A percentile compares a stretch with the other conserved stretches of the same genome.
phyloP scores from a whole-genome alignment of 2,113 vertebrate species.

The Vanacampus margaritifer region DNA sequence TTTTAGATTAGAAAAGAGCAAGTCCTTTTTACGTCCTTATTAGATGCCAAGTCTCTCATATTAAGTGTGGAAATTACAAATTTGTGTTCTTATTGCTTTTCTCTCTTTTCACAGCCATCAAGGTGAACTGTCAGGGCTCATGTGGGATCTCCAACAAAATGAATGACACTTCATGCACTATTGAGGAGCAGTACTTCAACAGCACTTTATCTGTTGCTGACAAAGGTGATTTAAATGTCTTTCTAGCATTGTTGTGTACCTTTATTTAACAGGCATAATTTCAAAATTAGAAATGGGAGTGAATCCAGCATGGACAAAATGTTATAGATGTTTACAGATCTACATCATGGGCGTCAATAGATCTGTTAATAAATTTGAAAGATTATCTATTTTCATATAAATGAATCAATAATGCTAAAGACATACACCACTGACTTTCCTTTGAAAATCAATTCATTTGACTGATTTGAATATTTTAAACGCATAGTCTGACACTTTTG shows the following conservation, averaged over 20 bases:
- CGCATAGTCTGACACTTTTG: too few species aligned
- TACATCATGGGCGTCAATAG: too few species aligned
- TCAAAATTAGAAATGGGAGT: not conserved
- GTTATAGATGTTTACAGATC: too few species aligned
- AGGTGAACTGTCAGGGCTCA: slow-evolving; percentile 86
- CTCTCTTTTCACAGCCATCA: slow-evolving; percentile 79
- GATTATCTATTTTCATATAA: too few species aligned
- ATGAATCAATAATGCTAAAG: too few species aligned
- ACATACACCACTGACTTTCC: too few species aligned
- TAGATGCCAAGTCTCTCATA: not conserved
- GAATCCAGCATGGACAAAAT: not conserved
- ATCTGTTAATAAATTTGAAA: too few species aligned
- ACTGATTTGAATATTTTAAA: too few species aligned
- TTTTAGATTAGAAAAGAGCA: not conserved
- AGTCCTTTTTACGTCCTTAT: not conserved
- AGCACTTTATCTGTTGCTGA: slow-evolving; percentile 87
- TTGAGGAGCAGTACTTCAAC: slow-evolving; percentile 92
- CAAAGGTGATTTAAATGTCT: slow-evolving; percentile 76
- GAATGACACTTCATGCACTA: slow-evolving; percentile 79
- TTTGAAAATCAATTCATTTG: too few species aligned
- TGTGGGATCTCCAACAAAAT: slow-evolving; percentile 89
- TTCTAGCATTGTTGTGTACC: not conserved
- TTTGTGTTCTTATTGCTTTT: not conserved
- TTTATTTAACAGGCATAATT: not conserved
- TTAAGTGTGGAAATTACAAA: not conserved